Evolutionary conservation across 2,113 vertebrate genomes (phyloP).

Genomic region (Muntiacus reevesi): DNA sequence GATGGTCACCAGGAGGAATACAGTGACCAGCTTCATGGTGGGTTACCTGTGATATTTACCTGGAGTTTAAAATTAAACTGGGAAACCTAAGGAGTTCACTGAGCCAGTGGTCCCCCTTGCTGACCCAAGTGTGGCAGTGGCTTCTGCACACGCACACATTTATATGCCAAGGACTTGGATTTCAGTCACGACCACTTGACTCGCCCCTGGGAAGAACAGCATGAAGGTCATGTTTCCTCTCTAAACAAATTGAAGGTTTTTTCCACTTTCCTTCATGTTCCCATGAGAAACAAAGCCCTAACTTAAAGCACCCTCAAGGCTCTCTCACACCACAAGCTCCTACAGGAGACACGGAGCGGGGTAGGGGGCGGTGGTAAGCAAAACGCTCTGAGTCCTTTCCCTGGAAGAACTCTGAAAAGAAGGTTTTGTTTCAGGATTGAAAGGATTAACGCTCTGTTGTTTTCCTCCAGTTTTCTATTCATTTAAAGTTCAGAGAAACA

Average conservation of each 20-base stretch:
- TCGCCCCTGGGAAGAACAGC: background rate
- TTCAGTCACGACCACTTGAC: background rate
- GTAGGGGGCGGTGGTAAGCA: background rate
- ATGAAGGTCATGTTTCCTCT: conserved; percentile 24
- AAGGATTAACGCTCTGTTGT: background rate
- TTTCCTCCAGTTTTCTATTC: background rate
- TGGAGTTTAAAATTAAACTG: background rate
- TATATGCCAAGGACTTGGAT: background rate
- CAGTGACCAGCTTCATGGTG: conserved; percentile 53
- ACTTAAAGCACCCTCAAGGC: conserved; percentile 10
- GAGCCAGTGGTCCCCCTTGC: background rate
- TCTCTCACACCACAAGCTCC: background rate
- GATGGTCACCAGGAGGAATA: conserved; percentile 42
- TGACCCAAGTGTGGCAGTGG: rapidly evolving
- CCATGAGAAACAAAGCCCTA: conserved; percentile 30
- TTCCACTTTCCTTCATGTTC: background rate
- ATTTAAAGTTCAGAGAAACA: background rate
- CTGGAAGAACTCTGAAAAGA: background rate
- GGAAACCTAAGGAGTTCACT: background rate
- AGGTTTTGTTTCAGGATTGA: background rate
- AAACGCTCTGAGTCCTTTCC: background rate
- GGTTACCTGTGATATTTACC: background rate
- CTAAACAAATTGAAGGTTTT: background rate
- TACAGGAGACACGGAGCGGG: background rate
- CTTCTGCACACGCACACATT: background rate